Evolutionary conservation across 2,797 vertebrate genomes (phyloP), one percentile per base, ranked within the genome.

Genomic region (Ibycter americanus): DNA sequence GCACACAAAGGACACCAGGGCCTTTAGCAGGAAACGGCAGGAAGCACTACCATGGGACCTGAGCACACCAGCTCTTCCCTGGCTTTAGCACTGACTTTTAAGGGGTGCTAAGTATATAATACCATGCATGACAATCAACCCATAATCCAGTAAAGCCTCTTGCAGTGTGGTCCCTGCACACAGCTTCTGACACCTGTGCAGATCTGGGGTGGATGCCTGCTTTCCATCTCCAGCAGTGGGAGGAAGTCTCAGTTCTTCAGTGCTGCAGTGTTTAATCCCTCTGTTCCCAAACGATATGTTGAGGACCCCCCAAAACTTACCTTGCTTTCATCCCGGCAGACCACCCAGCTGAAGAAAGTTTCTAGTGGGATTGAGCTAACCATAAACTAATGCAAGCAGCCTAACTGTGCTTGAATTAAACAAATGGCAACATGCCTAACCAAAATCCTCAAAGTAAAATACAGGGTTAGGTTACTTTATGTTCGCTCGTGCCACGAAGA

Each of bases 331-430:
- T 81, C 84, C 68, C 72, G 65, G 11, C 12, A 51, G 95, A 94
- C 96, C 87, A 96, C 94, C 91, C 89, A 86, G 87, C 73, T 21
- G 49, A 91, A 88, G 67, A 54, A 78, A 90, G 46, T 65, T 89
- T 87, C 87, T 76, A 74, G 72, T 78, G 14, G 6, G 71, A 79
- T 1, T 65, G 61, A 86, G 65, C 42, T 90, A 94, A 61, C 29
- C 59, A 73, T 11, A 15, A 80, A 76, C 62, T 70, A 83, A 90
- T 1, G 3, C n/a, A 59, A 87, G 82, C 72, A 81, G 79, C 54
- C 22, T 2, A 77, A 66, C 54, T 9, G n/a, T 9, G 54, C 63
- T 81, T 1, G 0, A 88, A 65, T 65, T 90, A 76, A 91, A 87
- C 31, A 86, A 61, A 95, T 68, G 89, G 93, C 94, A 88, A 68